phyloP scores from a whole-genome alignment of 1,140 invertebrate species.

The Tetragonula clypearis region DNA sequence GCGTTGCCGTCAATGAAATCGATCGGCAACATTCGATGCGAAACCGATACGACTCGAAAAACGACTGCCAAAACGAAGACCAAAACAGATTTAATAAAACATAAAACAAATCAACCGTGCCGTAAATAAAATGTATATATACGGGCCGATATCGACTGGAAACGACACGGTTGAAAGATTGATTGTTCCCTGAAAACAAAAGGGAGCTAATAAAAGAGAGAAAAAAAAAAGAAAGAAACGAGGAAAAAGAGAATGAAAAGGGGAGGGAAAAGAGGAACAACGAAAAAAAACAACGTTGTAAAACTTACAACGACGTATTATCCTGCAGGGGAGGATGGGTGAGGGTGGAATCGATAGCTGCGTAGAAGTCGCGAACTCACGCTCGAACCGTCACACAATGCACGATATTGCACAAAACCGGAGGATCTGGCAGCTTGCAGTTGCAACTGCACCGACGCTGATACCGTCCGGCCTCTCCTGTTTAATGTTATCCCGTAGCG shows the following conservation, averaged over 20 bases:
- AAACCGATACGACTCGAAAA: constrained; percentile 1
- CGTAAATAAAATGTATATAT: neutral
- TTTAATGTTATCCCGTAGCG: constrained; percentile 30
- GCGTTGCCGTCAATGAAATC: neutral
- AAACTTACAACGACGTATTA: constrained; percentile 10
- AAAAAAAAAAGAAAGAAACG: neutral
- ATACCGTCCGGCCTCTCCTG: constrained; percentile 22
- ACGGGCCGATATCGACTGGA: neutral
- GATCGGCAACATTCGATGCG: neutral
- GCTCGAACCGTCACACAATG: constrained; percentile 5
- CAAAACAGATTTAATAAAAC: neutral
- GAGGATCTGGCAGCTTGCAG: constrained; percentile 29
- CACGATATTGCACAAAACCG: constrained; percentile 18
- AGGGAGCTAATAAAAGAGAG: neutral
- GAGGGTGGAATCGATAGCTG: neutral
- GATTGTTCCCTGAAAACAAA: neutral
- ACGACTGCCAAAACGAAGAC: neutral
- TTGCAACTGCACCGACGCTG: constrained; percentile 30
- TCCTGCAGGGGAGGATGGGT: neutral
- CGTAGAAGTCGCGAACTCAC: neutral
- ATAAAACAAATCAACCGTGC: neutral
- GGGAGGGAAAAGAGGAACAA: neutral
- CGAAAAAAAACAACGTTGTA: neutral
- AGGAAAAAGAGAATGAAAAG: neutral
- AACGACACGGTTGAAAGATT: neutral